Conservation (phyloP, 2,888 invertebrate genomes). For the Diabrotica balteata region DNA sequence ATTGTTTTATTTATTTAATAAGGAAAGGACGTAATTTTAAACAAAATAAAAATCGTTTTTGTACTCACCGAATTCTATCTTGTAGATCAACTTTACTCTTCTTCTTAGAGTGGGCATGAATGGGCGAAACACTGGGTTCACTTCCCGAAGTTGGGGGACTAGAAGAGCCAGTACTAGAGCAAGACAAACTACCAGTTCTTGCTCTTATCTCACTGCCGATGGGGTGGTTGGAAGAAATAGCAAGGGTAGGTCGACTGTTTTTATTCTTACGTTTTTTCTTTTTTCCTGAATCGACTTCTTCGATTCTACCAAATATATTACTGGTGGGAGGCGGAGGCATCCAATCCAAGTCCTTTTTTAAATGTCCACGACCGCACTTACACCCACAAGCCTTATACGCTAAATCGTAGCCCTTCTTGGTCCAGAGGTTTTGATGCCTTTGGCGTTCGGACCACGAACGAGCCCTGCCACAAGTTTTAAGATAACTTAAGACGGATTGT, state of each 20-base stretch:
- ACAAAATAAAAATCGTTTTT: neutral
- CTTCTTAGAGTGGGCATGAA: slow-evolving; percentile 75
- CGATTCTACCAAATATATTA: slow-evolving; percentile 61
- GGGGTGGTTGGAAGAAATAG: slow-evolving; percentile 64
- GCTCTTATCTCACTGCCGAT: slow-evolving; percentile 63
- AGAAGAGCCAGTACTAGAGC: slow-evolving; percentile 78
- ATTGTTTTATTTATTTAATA: neutral
- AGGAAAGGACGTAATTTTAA: neutral
- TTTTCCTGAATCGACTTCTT: slow-evolving; percentile 64
- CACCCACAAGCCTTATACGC: slow-evolving; percentile 96
- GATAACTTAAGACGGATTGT: slow-evolving; percentile 83
- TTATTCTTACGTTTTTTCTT: slow-evolving; percentile 72
- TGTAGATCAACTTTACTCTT: slow-evolving; percentile 76
- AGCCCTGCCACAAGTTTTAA: slow-evolving; percentile 90
- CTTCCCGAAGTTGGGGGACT: slow-evolving; percentile 81
- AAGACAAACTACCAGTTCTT: slow-evolving; percentile 77
- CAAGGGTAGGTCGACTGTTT: slow-evolving; percentile 65
- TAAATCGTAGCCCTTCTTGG: slow-evolving; percentile 96
- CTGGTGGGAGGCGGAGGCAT: slow-evolving; percentile 71
- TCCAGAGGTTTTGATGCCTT: slow-evolving; percentile 94
- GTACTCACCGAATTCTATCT: slow-evolving; percentile 78
- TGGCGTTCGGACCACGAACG: slow-evolving; percentile 95
- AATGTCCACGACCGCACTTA: slow-evolving; percentile 89
- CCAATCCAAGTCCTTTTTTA: slow-evolving; percentile 96
- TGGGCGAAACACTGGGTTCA: slow-evolving; percentile 77